phyloP scores from a whole-genome alignment of 2,797 vertebrate species.

The Scolopax rusticola region DNA sequence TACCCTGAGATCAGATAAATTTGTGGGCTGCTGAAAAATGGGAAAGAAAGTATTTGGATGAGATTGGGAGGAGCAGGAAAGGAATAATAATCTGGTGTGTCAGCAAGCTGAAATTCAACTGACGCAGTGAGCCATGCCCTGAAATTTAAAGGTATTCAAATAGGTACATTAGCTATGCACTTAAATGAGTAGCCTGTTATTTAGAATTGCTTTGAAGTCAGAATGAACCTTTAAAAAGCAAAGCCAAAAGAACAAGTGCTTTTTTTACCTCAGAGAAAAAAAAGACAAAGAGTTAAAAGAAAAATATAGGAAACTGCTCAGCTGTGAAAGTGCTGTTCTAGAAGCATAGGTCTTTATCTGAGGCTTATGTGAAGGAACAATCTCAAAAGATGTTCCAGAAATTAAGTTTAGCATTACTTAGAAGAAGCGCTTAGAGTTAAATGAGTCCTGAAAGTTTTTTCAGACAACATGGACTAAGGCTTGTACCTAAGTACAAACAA shows the following conservation, averaged over 20 bases:
- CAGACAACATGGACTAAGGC: background rate
- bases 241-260: background rate
- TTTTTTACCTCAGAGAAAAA: conserved; percentile 8
- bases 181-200: background rate
- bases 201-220: conserved; percentile 51
- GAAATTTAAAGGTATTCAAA: conserved; percentile 38
- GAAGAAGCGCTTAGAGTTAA: background rate
- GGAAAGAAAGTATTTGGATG: background rate
- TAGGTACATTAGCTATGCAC: background rate
- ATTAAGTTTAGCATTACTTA: background rate
- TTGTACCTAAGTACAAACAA: background rate
- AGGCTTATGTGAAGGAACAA: background rate
- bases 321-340: background rate
- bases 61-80: conserved; percentile 7
- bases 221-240: background rate
- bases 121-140: background rate
- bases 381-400: background rate
- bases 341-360: background rate
- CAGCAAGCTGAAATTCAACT: conserved; percentile 2
- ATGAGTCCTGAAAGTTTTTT: background rate
- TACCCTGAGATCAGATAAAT: background rate
- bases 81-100: background rate
- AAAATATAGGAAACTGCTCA: background rate
- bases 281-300: background rate
- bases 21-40: background rate